Conservation (phyloP, 2,888 invertebrate genomes). For the Baronia brevicornis region DNA sequence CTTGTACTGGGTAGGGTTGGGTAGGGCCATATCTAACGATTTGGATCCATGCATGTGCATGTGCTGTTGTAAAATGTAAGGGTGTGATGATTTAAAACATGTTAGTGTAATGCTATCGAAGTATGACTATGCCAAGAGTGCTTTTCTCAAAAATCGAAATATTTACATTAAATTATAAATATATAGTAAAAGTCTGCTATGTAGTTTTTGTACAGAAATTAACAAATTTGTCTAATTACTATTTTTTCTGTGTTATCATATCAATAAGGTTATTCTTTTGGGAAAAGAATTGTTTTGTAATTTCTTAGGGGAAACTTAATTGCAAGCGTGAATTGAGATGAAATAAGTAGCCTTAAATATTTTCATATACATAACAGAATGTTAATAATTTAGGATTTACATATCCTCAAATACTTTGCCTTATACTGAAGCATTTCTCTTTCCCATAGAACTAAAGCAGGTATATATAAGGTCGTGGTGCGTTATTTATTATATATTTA, state of each 20-base stretch:
- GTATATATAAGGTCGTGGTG: no score
- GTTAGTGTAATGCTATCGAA: constrained; percentile 9
- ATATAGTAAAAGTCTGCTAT: constrained; percentile 35
- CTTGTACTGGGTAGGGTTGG: no score
- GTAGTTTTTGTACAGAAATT: constrained; percentile 36
- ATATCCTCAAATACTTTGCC: no score
- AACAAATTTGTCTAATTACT: constrained; percentile 37
- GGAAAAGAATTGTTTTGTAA: constrained; percentile 66
- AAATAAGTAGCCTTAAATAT: constrained; percentile 7
- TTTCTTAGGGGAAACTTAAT: constrained; percentile 50
- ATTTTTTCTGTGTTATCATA: constrained; percentile 25
- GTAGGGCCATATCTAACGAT: no score
- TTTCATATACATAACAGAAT: constrained; percentile 8
- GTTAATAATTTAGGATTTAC: constrained; percentile 3
- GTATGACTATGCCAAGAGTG: constrained; percentile 48
- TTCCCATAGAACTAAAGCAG: no score
- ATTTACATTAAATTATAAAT: constrained; percentile 23
- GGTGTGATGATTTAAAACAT: constrained; percentile 19
- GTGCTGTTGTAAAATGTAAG: no score
- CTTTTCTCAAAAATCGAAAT: constrained; percentile 49
- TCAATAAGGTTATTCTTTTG: constrained; percentile 65
- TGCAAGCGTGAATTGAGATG: constrained; percentile 16
- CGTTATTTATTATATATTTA: no score
- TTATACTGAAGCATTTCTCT: no score
- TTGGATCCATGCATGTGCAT: no score